Percentiles rank a stretch among this genome's conserved stretches.
Conservation (phyloP, 2,797 vertebrate genomes). For the Xenops minutus region DNA sequence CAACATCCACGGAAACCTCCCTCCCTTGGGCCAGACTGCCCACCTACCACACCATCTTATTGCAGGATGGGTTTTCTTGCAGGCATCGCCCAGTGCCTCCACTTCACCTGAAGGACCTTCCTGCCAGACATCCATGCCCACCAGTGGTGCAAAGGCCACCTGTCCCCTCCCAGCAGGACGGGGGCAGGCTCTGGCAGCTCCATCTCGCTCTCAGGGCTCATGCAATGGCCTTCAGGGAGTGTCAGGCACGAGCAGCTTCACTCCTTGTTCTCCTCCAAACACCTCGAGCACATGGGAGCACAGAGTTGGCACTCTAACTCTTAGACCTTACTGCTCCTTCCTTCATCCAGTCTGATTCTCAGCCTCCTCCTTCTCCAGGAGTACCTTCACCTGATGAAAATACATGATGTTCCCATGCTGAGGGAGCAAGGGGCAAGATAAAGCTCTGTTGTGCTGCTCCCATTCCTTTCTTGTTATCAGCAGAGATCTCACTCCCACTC, state of each 20-base stretch:
- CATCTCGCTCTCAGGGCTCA: neutral
- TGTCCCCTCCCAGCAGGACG: rapidly evolving
- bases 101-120: neutral
- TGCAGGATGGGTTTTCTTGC: neutral
- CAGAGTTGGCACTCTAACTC: neutral
- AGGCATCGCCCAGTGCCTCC: neutral
- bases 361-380: neutral
- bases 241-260: neutral
- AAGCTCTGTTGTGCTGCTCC: neutral
- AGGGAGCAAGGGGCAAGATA: neutral
- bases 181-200: neutral
- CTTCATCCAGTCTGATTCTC: neutral
- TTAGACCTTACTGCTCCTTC: neutral
- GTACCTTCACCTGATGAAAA: neutral
- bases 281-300: too few relatives aligned
- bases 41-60: rapidly evolving
- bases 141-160: rapidly evolving
- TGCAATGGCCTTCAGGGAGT: neutral
- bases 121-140: neutral
- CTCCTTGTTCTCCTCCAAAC: neutral
- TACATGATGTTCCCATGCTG: rapidly evolving
- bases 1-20: neutral
- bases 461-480: neutral
- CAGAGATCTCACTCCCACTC: neutral
- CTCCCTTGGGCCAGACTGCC: neutral